Base-by-base conservation (phyloP, 2,797 vertebrate genomes). In the Brotula barbata region DNA sequence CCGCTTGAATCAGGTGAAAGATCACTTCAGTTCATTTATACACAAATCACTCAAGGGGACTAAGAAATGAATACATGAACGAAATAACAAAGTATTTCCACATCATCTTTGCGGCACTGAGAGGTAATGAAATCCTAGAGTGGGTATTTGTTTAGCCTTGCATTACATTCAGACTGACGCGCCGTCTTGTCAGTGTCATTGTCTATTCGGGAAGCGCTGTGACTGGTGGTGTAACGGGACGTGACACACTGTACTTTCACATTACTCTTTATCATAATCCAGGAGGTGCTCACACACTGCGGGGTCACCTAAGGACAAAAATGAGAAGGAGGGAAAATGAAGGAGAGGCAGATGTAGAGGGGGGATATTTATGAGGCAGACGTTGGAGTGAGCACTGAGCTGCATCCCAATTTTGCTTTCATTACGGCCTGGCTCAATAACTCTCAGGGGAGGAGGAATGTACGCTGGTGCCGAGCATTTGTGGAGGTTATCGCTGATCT, bases 361-460 rank as follows among this genome's bases (percentile, higher is more conserved):
- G 40, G 58, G 52, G 72, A 84, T 81, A 88, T 89, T 89, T 87
- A 87, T 67, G 75, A 75, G 73, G 78, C 66, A 83, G 87, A 84
- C 80, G 47, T 68, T 46, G 68, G 64, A 12, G 56, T 58, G 34
- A 77, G 33, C 77, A 84, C 11, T 6, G 31, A 82, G 79, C 82
- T 81, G 83, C 79, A 87, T 87, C 84, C 61, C 67, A 75, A 83
- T 84, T 62, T 79, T 71, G 78, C 64, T 5, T 66, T 61, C 52
- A 84, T 84, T 76, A 71, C 62, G 64, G 58, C 73, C 68, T 41
- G 62, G 47, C 71, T 80, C 60, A 51, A 65, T 71, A 68, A 59
- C 70, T 73, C 58, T 63, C 66, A 39, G 62, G 69, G 64, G 77
- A 57, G 52, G 5, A 9, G 63, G 65, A 36, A 28, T 31, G 23